Evolutionary conservation across 2,113 vertebrate genomes (phyloP).

Genomic region (Cyphomyrus plagiostoma): DNA sequence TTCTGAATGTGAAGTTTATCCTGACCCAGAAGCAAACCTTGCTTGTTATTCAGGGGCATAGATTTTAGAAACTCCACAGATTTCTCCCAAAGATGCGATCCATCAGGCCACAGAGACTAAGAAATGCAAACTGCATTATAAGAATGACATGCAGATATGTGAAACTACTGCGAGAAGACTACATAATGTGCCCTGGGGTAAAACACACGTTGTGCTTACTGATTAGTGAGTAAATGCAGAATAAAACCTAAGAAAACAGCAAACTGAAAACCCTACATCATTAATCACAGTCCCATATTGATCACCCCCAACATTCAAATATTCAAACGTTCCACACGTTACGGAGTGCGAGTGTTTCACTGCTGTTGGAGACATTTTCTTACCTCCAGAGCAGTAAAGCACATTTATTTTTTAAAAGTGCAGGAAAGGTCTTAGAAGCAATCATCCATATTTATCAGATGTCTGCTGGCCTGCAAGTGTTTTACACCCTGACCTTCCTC

Average conservation of each 20-base stretch:
- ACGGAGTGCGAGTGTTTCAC: conserved; percentile 33
- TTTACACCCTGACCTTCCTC: background rate
- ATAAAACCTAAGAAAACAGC: conserved; percentile 38
- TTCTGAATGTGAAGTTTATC: background rate
- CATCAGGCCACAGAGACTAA: background rate
- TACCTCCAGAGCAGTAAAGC: background rate
- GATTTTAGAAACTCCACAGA: background rate
- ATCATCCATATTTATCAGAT: conserved; percentile 42
- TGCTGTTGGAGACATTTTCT: conserved; percentile 28
- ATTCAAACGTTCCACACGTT: conserved; percentile 46
- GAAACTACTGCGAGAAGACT: conserved; percentile 36
- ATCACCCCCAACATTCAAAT: conserved; percentile 51
- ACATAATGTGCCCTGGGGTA: conserved; percentile 42
- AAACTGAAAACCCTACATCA: conserved; percentile 47
- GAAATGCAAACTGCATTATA: conserved; percentile 18
- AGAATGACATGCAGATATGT: conserved; percentile 22
- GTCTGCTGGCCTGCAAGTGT: background rate
- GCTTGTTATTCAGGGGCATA: background rate
- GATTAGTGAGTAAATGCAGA: conserved; percentile 55
- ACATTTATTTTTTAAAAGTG: conserved; percentile 23
- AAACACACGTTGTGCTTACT: conserved; percentile 49
- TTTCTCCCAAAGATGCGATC: background rate
- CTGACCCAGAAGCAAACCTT: background rate
- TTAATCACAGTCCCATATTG: conserved; percentile 54
- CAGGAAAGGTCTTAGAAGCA: conserved; percentile 18